These are phyloP conservation scores for Ictidomys tridecemlineatus DNA, from an alignment of 2,113 vertebrate genomes.

Conservation along the genomic window DNA sequence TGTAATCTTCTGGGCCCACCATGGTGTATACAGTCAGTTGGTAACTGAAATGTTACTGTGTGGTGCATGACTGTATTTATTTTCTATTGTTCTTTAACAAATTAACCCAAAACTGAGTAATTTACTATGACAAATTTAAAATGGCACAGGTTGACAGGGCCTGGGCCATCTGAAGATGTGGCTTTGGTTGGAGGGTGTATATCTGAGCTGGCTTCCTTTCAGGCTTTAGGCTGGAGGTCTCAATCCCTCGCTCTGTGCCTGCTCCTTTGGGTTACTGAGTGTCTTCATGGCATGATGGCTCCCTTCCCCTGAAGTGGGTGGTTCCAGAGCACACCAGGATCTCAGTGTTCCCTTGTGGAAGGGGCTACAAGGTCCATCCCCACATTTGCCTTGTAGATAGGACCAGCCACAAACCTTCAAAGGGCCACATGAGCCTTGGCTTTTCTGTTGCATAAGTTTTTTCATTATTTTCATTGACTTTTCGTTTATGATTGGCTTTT, in stretches of 20 bases:
- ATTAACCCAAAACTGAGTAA: neutral
- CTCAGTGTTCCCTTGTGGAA: neutral
- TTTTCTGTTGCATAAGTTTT: neutral
- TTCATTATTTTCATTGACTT: neutral
- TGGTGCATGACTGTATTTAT: too few species aligned
- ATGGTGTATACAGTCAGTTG: too few species aligned
- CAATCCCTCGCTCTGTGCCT: neutral
- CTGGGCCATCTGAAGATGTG: neutral
- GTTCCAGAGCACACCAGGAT: neutral
- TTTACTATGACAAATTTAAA: neutral
- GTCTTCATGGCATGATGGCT: too few species aligned
- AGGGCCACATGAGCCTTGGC: neutral
- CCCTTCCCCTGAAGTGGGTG: accelerated
- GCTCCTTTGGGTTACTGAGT: neutral
- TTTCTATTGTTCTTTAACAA: neutral
- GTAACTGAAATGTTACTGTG: too few species aligned
- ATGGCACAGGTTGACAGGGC: neutral
- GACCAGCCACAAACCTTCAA: neutral
- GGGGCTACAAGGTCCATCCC: neutral
- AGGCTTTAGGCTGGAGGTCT: neutral
- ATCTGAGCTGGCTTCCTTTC: neutral
- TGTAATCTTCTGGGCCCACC: too few species aligned
- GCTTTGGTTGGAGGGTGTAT: too few species aligned
- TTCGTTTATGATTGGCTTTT: neutral
- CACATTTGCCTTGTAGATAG: accelerated